Evolutionary conservation across 2,888 invertebrate species (phyloP), one percentile per base, ranked within the genome.

Genomic region (Philonicus albiceps): DNA sequence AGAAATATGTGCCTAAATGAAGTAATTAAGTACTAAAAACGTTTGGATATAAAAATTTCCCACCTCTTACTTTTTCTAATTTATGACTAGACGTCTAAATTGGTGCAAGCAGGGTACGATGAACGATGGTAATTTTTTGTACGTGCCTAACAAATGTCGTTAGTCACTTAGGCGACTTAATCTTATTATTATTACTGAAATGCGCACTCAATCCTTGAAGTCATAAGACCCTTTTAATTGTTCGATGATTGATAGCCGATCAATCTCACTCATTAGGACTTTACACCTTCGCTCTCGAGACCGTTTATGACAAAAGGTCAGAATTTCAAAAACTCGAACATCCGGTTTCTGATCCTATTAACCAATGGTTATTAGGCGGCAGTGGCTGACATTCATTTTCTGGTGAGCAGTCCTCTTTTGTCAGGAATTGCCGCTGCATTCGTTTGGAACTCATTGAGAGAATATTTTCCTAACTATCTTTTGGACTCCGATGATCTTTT

Each of bases 181-280:
- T 40, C 27, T 80, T 53, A 49, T 80, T 80, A 27, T 80, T 53
- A 49, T 27, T 31, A 30, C 34, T 74, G 74, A 34, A 34, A 31
- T 34, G 37, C 74, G 74, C 19, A 43, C 53, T n/a, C 27, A 19
- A 49, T 53, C 53, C 49, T 13, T 30, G 27, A 11, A 53, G 16
- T 80, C 27, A 53, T 16, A n/a, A 49, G 80, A 80, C 31, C 53
- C 49, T 80, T 49, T 53, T 85, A 85, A 85, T 85, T 74, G 85
- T 85, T 49, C 43, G 31, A 49, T 85, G 85, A 85, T 85, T 85
- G 85, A 85, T 74, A 85, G 49, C 73, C 85, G 73, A 85, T 85
- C 85, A 85, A 85, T 85, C 85, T 74, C 74, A 31, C 49, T 85
- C 73, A 85, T 85, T 85, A 85, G 74, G 80, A 80, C 31, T 43